Evolutionary conservation across 2,888 invertebrate species (phyloP), one percentile per base, ranked within the genome.

Genomic region (Melolontha melolontha): DNA sequence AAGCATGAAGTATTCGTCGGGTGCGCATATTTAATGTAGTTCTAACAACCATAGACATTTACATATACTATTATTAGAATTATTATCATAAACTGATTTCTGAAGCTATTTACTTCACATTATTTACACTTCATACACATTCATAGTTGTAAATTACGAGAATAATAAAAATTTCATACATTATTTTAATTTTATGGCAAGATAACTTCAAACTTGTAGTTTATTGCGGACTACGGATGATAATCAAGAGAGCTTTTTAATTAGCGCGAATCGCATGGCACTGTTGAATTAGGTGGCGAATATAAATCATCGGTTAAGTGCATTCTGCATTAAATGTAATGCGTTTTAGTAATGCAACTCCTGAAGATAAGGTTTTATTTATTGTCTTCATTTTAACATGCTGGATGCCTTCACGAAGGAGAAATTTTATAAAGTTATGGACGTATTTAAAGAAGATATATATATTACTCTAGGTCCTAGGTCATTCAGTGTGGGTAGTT

Each of bases 331-430:
- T 62, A 51, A 67, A 67, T 44, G 67, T 51, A 67, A 67, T 62
- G 41, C 27, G 22, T 51, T 62, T 51, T 42, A 29, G 62, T 51
- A 51, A 67, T 52, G 62, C 62, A 52, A 67, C 51, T 16, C 42
- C n/a, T 10, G 5, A 39, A 62, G 67, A 67, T 67, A 67, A 67
- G 54, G 44, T n/a, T 12, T 62, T 67, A 67, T 67, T 67, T 67
- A 66, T 41, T 27, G 22, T 40, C 44, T 27, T 39, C 5, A 22
- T 49, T 55, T 14, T 55, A 16, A 16, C 40, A 55, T 55, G 17
- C 17, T 5, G 41, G n/a, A 55, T 41, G 41, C 40, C 22, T 17
- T 55, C 55, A 55, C 55, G 55, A 41, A 34, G 10, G 6, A 17
- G 47, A 8, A 49, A 49, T 22, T 22, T 55, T 22, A 17, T 55